Conservation (phyloP, 2,797 vertebrate genomes). For the Podarcis lilfordi region DNA sequence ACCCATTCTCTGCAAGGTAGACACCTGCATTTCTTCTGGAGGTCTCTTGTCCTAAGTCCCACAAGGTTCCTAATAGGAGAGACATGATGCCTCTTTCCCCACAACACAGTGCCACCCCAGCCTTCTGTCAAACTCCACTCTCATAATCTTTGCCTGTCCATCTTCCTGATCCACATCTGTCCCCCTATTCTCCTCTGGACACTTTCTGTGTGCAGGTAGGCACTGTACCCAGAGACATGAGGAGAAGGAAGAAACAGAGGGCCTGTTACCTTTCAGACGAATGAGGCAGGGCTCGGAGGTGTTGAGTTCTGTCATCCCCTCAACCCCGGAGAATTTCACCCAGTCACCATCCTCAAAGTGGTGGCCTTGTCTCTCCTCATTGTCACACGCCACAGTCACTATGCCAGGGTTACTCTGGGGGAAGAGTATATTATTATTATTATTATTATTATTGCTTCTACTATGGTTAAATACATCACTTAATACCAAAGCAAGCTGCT, state of each 20-base stretch:
- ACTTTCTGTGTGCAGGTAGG: neutral
- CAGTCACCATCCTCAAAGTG: conserved; percentile 67
- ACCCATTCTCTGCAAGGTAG: neutral
- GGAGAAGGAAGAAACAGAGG: no score
- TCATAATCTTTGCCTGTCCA: neutral
- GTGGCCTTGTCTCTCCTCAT: conserved; percentile 50
- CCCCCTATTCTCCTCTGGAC: neutral
- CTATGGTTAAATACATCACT: no score
- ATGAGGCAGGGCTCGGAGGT: conserved; percentile 70
- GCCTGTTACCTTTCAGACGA: conserved; percentile 72
- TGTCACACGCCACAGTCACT: conserved; percentile 69
- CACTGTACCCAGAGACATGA: neutral
- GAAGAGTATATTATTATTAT: neutral
- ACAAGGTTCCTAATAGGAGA: neutral
- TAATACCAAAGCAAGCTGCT: no score
- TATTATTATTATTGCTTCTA: no score
- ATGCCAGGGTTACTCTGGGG: conserved; percentile 77
- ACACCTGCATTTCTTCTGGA: neutral
- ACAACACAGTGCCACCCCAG: neutral
- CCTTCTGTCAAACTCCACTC: neutral
- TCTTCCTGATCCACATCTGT: neutral
- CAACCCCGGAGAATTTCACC: conserved; percentile 84
- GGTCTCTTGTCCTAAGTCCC: neutral
- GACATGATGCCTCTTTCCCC: neutral
- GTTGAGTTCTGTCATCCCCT: conserved; percentile 92